These are phyloP conservation scores for Nipponia nippon DNA, from an alignment of 2,113 vertebrate genomes.

Conservation along the genomic window DNA sequence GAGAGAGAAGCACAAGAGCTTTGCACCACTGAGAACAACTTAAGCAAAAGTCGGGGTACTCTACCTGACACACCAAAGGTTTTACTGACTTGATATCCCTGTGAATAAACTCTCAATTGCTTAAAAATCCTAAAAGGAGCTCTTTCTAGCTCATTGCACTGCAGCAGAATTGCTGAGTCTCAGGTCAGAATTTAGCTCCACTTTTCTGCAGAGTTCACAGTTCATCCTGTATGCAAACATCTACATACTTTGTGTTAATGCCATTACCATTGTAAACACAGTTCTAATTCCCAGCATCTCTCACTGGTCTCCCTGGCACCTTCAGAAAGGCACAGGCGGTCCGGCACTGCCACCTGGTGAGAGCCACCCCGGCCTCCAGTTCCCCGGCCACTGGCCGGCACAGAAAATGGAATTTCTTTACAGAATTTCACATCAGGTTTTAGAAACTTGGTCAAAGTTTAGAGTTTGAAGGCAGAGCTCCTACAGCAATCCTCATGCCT, in stretches of 20 bases:
- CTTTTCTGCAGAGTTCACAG: background rate
- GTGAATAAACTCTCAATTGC: background rate
- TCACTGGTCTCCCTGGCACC: background rate
- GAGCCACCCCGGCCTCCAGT: background rate
- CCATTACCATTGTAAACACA: background rate
- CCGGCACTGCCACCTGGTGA: constrained; percentile 36
- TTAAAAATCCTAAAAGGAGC: background rate
- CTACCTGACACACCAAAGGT: too few relatives aligned
- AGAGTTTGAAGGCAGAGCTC: background rate
- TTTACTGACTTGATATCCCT: background rate
- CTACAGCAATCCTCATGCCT: fast-evolving
- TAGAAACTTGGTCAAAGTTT: background rate
- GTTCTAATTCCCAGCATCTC: background rate
- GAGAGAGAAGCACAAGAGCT: background rate
- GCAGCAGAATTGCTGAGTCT: background rate
- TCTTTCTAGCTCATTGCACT: background rate
- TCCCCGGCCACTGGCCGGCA: fast-evolving
- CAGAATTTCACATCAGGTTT: background rate
- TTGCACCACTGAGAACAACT: background rate
- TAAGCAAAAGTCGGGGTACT: background rate
- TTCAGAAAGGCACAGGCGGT: background rate
- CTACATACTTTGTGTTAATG: background rate
- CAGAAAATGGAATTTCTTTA: background rate
- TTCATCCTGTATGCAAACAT: too few relatives aligned
- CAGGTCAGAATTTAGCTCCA: background rate